Percentiles rank a stretch among this genome's conserved stretches.
These are phyloP conservation scores for Galeopsomyia nigrocyanea DNA, from an alignment of 2,888 invertebrate species.

Conservation along the genomic window DNA sequence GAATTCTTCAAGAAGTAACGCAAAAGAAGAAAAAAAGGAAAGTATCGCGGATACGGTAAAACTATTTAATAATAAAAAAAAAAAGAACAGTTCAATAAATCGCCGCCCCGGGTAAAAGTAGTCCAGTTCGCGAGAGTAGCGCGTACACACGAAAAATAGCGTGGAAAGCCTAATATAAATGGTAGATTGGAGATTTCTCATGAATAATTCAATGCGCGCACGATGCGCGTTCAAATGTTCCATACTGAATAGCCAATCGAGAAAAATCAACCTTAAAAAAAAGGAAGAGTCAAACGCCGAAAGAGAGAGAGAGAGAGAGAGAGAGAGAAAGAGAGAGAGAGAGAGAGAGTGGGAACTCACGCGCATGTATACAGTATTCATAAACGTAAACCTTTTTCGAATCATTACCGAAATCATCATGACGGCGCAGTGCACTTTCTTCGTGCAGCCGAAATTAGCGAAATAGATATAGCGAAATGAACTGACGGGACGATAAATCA, in stretches of 20 bases:
- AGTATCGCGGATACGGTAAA: not conserved
- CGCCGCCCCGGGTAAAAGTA: not conserved
- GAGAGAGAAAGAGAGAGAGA: not conserved
- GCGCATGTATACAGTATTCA: too few relatives aligned
- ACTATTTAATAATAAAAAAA: not conserved
- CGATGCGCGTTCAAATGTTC: not conserved
- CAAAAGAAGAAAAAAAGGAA: not conserved
- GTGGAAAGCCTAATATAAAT: conserved; percentile 14
- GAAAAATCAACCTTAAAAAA: conserved; percentile 17
- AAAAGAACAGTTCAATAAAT: not conserved
- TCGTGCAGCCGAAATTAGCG: too few relatives aligned
- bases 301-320: conserved; percentile 1
- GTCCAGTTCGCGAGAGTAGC: conserved; percentile 15
- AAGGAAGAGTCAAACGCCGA: conserved; percentile 6
- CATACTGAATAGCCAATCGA: conserved; percentile 13
- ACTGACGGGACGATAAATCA: too few relatives aligned
- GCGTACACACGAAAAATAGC: not conserved
- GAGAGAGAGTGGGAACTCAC: conserved; percentile 19
- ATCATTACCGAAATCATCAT: too few relatives aligned
- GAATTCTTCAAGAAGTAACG: too few relatives aligned
- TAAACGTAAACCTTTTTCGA: too few relatives aligned
- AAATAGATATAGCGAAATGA: too few relatives aligned
- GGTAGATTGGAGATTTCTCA: conserved; percentile 11
- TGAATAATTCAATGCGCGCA: conserved; percentile 26
- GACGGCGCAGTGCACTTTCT: too few relatives aligned